phyloP scores from a whole-genome alignment of 2,113 vertebrate species.

The Gymnobelideus leadbeateri region DNA sequence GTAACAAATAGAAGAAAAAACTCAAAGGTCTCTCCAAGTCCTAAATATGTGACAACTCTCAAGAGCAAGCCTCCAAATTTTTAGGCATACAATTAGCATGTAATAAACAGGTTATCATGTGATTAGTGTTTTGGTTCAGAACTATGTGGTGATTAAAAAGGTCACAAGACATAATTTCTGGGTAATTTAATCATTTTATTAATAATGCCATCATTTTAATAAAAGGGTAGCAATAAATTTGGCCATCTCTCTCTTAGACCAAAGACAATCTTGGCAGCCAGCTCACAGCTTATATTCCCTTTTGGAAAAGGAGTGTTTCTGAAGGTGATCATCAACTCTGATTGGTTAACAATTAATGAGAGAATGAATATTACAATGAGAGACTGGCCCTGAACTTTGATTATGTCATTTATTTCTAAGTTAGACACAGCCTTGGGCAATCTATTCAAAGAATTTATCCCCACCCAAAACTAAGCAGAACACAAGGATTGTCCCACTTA shows the following conservation, averaged over 20 bases:
- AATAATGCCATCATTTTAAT: not conserved
- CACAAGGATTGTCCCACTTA: too few species aligned
- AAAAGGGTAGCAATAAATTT: not conserved
- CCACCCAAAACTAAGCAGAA: not conserved
- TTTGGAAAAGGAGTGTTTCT: not conserved
- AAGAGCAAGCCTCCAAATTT: not conserved
- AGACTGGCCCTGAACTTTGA: not conserved
- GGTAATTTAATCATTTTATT: not conserved
- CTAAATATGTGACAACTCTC: not conserved
- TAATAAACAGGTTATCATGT: not conserved
- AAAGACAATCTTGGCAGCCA: not conserved
- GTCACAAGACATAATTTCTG: not conserved
- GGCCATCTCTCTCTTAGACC: not conserved
- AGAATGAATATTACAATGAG: not conserved
- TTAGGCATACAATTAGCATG: not conserved
- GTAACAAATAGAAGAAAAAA: not conserved
- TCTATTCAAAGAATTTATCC: not conserved
- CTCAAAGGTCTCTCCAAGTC: not conserved
- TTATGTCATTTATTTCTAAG: not conserved
- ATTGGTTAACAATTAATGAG: not conserved
- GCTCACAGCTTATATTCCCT: not conserved
- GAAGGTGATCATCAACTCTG: not conserved
- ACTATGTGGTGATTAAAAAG: not conserved
- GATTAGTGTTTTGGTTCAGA: not conserved
- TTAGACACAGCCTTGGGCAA: not conserved